Evolutionary conservation across 92 coral and sea anemone genomes (phyloP).

Genomic region (Epizoanthus illoricatus): DNA sequence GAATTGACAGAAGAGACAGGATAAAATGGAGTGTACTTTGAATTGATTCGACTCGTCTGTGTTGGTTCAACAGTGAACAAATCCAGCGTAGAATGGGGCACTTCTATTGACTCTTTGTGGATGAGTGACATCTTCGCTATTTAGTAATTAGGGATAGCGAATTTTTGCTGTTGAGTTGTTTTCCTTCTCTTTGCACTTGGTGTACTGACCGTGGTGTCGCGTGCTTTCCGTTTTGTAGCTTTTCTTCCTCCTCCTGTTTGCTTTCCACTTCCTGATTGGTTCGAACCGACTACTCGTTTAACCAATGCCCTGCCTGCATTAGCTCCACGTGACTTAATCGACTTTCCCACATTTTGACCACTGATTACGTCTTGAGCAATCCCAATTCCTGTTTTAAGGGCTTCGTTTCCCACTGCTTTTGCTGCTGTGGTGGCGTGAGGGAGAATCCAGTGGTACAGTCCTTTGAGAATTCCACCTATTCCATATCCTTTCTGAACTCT

Average conservation of each 20-base stretch:
- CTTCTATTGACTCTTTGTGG: conserved; percentile 7
- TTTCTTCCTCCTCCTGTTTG: not conserved
- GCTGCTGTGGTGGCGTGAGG: no score
- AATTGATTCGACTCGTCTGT: conserved; percentile 6
- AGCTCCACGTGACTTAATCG: no score
- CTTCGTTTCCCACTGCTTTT: no score
- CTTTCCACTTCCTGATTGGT: not conserved
- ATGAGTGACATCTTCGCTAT: not conserved
- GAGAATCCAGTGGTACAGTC: no score
- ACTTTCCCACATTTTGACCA: no score
- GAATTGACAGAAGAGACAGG: not conserved
- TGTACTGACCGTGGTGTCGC: not conserved
- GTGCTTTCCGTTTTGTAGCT: not conserved
- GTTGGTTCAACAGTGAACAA: conserved; percentile 8
- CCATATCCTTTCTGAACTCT: no score
- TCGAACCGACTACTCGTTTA: not conserved
- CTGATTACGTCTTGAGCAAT: no score
- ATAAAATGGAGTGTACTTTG: conserved; percentile 12
- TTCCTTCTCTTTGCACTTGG: conserved; percentile 2
- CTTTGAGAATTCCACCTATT: no score
- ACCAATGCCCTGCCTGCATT: no score
- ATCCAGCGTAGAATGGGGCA: not conserved
- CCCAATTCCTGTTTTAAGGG: no score
- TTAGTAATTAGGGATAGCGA: not conserved
- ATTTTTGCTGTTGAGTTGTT: not conserved